These are phyloP conservation scores for Drosophila pallidifrons DNA, from an alignment of 1,140 invertebrate genomes.

Conservation along the genomic window DNA sequence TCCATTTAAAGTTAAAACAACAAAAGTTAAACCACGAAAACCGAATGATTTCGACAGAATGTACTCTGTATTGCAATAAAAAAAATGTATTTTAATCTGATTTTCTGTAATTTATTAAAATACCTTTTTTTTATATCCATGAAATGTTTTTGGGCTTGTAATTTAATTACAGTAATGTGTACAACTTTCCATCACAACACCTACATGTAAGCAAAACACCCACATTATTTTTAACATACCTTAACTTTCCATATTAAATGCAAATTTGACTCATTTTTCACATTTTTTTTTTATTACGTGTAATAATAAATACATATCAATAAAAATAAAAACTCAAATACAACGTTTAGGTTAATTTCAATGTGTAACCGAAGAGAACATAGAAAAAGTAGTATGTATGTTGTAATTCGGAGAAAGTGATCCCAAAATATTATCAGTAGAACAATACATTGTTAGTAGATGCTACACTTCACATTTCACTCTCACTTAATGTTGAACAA, in stretches of 20 bases:
- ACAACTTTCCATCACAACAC: constrained; percentile 28
- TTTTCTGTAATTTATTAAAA: too few relatives aligned
- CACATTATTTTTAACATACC: constrained; percentile 15
- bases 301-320: constrained; percentile 68
- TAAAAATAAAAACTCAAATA: constrained; percentile 56
- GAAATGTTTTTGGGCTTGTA: neutral
- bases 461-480: constrained; percentile 10
- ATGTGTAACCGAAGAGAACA: constrained; percentile 57
- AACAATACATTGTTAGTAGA: constrained; percentile 27
- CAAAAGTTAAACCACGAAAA: neutral
- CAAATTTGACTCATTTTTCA: constrained; percentile 30
- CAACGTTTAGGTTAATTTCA: constrained; percentile 66
- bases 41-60: neutral
- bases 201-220: constrained; percentile 48
- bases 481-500: constrained; percentile 58
- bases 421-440: constrained; percentile 15
- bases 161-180: neutral
- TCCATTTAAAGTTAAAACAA: neutral
- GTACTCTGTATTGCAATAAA: too few relatives aligned
- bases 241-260: constrained; percentile 44
- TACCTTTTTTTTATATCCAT: neutral
- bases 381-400: constrained; percentile 24
- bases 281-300: constrained; percentile 59
- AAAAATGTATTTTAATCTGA: too few relatives aligned
- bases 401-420: constrained; percentile 57